Conservation (phyloP, 2,113 vertebrate species). For the Plectropomus leopardus region DNA sequence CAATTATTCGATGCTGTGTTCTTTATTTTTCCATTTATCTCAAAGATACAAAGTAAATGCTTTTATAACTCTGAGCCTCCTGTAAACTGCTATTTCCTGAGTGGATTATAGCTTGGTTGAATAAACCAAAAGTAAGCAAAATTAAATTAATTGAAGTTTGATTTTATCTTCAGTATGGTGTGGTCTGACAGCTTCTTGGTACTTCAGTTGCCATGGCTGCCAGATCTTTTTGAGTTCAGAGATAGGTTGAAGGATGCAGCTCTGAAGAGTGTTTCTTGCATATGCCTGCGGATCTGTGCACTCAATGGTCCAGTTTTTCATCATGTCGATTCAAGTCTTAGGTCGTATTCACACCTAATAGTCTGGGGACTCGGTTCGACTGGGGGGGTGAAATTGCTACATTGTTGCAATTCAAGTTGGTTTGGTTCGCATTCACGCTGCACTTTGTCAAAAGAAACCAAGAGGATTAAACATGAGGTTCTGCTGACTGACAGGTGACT, state of each 20-base stretch:
- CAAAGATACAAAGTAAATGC: neutral
- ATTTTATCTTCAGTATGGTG: constrained; percentile 43
- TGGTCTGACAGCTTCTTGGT: constrained; percentile 51
- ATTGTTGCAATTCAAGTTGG: too few species aligned
- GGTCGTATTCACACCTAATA: too few species aligned
- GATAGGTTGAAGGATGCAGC: constrained; percentile 48
- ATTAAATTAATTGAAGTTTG: constrained; percentile 27
- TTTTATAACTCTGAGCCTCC: neutral
- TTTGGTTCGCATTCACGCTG: too few species aligned
- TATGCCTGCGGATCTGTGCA: constrained; percentile 21
- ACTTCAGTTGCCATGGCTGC: constrained; percentile 59
- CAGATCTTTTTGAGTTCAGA: constrained; percentile 50
- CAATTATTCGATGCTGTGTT: constrained; percentile 8
- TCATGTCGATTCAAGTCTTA: constrained; percentile 49
- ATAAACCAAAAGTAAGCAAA: constrained; percentile 26
- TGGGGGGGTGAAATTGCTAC: too few species aligned
- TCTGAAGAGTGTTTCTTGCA: constrained; percentile 24
- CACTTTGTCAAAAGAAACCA: too few species aligned
- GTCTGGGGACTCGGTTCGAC: too few species aligned
- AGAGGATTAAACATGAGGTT: too few species aligned
- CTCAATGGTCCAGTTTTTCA: constrained; percentile 38
- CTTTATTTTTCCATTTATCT: constrained; percentile 5
- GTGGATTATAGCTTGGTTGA: constrained; percentile 15
- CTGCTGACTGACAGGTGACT: too few species aligned
- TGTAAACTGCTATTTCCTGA: constrained; percentile 9